A percentile compares a stretch with the other conserved stretches of the same genome.
phyloP scores from a whole-genome alignment of 2,113 vertebrate genomes.

The Apus apus region DNA sequence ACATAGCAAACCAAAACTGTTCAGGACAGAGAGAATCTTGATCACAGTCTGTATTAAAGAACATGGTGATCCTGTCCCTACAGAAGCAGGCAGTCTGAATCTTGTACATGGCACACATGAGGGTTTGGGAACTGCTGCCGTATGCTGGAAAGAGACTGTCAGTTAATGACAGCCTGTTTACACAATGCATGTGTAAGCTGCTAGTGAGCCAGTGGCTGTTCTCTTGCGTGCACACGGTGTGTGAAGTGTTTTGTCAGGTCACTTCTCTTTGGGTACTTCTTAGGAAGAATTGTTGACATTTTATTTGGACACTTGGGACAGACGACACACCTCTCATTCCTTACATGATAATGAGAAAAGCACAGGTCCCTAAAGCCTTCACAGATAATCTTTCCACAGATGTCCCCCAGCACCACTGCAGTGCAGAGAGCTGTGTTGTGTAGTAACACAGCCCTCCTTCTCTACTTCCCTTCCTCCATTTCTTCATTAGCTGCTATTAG shows the following conservation, averaged over 20 bases:
- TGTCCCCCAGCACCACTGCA: neutral
- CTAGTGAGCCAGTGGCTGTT: neutral
- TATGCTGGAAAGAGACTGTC: neutral
- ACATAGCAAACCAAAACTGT: neutral
- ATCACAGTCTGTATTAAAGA: neutral
- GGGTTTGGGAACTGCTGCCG: neutral
- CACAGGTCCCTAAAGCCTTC: neutral
- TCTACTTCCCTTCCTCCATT: neutral
- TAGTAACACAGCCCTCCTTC: neutral
- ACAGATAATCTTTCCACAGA: neutral
- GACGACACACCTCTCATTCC: neutral
- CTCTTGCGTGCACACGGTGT: neutral
- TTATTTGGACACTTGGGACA: neutral
- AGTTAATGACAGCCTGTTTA: neutral
- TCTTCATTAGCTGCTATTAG: neutral
- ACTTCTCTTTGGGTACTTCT: neutral
- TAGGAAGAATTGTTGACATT: neutral
- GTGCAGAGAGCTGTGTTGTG: neutral
- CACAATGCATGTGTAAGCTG: neutral
- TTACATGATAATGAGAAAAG: neutral
- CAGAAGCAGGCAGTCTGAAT: neutral
- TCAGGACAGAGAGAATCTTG: neutral
- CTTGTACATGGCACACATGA: neutral
- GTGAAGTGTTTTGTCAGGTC: neutral
- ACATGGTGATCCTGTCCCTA: neutral